Base-by-base conservation (phyloP, 2,797 vertebrate species). In the Sebastes diaconus region DNA sequence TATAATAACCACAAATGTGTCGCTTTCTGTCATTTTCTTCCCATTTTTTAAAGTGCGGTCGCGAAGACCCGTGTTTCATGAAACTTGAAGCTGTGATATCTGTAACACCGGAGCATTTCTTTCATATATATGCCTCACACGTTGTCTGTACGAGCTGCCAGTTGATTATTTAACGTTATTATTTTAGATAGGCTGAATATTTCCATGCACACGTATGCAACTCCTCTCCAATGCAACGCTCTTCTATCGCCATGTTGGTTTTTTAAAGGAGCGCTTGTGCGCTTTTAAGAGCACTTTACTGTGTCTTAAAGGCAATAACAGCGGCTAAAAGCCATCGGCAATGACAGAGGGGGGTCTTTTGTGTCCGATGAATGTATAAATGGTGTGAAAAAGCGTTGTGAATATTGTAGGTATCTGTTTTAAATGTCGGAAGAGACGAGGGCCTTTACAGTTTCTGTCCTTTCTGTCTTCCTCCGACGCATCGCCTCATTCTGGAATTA, bases 171-270 rank as follows among this genome's bases (percentile, higher is more conserved):
- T 88, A 81, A 57, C 91, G 88, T 83, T 92, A 85, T 93, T 94
- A 93, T 93, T 94, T 91, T 85, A 92, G 90, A 91, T 94, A 84
- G 85, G 64, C 86, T 90, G 84, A 95, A 93, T 95, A 85, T 94
- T 96, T 96, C 92, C 83, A 94, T 97, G 97, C 97, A 97, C 97
- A 98, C 97, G 97, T 98, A 98, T 96, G 96, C 97, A 93, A 46
- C 42, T 46, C 42, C 91, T 93, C 92, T 85, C 76, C 85, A 94
- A 91, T 92, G 90, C 95, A 88, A 90, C 68, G 88, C 84, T 83
- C 39, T 42, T 82, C 81, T 90, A 96, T 95, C 97, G 97, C 97
- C 97, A 98, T 98, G 97, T 98, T 98, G 97, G 81, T 96, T 96
- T 96, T 81, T 96, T 92, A 83, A 88, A 73, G 90, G 87, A 88